Evolutionary conservation across 2,113 vertebrate species (phyloP), one percentile per base, ranked within the genome.

Genomic region (Takifugu bimaculatus): DNA sequence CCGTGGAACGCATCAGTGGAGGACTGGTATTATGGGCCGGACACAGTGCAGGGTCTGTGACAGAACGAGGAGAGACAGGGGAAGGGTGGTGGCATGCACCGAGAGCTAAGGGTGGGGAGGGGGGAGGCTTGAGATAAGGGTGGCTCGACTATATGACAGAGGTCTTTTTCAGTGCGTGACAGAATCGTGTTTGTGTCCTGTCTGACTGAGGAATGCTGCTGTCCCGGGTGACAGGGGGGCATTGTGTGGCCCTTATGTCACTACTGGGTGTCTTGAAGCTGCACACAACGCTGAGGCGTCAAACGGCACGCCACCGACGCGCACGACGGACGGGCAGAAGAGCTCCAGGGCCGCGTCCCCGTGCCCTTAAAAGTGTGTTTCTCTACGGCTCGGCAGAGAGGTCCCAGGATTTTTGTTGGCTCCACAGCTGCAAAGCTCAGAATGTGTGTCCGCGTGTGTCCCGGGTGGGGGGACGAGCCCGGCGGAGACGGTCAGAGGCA

Each of bases 171-270:
- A 86, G 79, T 70, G 50, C 72, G 45, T 50, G 74, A 91, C 88
- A 91, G 88, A 87, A 83, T 74, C 67, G 79, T 67, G 79, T 84
- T 89, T 91, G 90, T 91, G 82, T 87, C 79, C 77, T 50, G 62
- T 73, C 74, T 72, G 83, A 82, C 79, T 64, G 76, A 80, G 79
- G 83, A 85, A 89, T 85, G 85, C 76, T 79, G 80, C 80, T 84
- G 81, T 81, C 65, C 80, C 13, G 75, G 62, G 68, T 84, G 76
- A 79, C 73, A 81, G 69, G 73, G 66, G 74, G 83, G 57, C 68
- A 85, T 89, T 88, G 86, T 86, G 82, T 58, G 66, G 68, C 63
- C 73, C 72, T 86, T 81, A 82, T 88, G 86, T 88, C 87, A 87
- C 72, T 51, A 72, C 81, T 60, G 79, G 74, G 48, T 73, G 74